Conservation (phyloP, 2,113 vertebrate genomes). For the Carollia perspicillata region DNA sequence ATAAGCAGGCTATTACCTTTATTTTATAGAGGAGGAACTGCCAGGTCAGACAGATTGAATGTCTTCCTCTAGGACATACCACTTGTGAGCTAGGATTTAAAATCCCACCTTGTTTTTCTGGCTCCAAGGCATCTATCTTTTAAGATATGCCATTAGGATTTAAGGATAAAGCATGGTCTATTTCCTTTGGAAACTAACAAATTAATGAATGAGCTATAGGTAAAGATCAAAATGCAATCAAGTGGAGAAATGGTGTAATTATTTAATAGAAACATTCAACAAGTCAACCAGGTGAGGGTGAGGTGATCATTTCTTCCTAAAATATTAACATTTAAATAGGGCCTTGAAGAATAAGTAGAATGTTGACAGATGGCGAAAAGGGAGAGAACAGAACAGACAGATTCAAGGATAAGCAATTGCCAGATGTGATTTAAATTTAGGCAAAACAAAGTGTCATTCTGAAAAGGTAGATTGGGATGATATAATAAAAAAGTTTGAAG, state of each 20-base stretch:
- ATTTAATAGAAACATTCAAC: neutral
- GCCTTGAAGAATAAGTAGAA: neutral
- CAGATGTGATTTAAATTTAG: neutral
- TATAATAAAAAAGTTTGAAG: neutral
- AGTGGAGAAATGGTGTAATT: neutral
- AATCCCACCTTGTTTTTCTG: neutral
- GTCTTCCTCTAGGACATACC: neutral
- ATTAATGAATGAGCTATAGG: neutral
- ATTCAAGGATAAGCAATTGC: neutral
- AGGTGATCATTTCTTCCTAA: neutral
- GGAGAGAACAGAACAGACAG: neutral
- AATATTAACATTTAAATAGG: neutral
- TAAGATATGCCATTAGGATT: neutral
- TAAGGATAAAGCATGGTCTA: neutral
- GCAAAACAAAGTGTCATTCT: neutral
- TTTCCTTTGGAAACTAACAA: neutral
- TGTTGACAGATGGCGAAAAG: neutral
- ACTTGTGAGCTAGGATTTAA: neutral
- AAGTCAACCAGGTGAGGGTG: neutral
- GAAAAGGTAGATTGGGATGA: neutral
- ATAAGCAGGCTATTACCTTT: neutral
- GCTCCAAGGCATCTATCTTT: neutral
- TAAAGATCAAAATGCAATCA: neutral
- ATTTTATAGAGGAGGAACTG: slow-evolving; percentile 9
- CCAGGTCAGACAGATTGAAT: neutral